Evolutionary conservation across 2,113 vertebrate species (phyloP), one percentile per base, ranked within the genome.

Genomic region (Montifringilla adamsi): DNA sequence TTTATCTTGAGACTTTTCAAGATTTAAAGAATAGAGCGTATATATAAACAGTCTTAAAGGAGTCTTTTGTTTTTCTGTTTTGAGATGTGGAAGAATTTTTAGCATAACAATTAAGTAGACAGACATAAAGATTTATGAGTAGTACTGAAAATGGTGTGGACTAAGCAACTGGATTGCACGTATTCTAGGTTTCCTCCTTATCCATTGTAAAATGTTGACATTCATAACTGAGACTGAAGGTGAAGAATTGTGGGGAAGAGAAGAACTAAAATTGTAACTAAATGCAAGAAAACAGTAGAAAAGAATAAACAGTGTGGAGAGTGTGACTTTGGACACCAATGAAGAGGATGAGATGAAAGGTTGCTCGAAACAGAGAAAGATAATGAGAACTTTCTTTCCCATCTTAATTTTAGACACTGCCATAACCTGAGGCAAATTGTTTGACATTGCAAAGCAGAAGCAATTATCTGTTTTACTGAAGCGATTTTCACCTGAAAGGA

Each of bases 391-490:
- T 46, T 93, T 92, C 85, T 97, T 97, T 96, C 77, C 77, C 49
- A 30, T 97, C 95, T 97, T 97, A 89, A 97, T 96, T 97, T 96
- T 94, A 92, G 63, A 96, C 83, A 91, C 50, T 92, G 53, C 90
- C 28, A 41, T 94, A 97, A 97, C 97, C 95, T 83, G 72, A 96
- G 94, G 92, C 95, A 95, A 97, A 94, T 75, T 91, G 37, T 93
- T 94, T 89, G 94, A 74, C 91, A 85, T 62, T 96, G 95, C 94
- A 93, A 96, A 97, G 91, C 93, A 97, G 90, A 97, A 87, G 81
- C 96, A 97, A 97, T 98, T 97, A 97, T 79, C 86, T 89, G 75
- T 97, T 96, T 94, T 90, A 82, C 78, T 49, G 68, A 93, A 97
- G 68, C 6, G 27, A 96, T 95, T 98, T 97, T 87, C 75, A 95